A percentile compares a stretch with the other conserved stretches of the same genome.
phyloP scores from a whole-genome alignment of 2,797 vertebrate species.

The Danio choprae region DNA sequence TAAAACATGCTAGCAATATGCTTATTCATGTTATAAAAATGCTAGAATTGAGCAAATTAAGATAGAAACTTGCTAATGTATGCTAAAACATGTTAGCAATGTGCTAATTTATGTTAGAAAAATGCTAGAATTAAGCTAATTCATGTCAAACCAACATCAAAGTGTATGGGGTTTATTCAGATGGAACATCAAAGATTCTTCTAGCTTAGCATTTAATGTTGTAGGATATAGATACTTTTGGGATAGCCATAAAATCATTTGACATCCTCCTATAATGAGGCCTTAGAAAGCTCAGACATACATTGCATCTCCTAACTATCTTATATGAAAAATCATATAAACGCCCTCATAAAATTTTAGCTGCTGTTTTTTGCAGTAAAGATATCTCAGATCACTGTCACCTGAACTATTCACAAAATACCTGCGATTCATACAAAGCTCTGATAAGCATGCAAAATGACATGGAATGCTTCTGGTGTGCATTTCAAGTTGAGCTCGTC shows the following conservation, averaged over 20 bases:
- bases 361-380: not conserved
- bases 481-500: conserved; percentile 59
- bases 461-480: conserved; percentile 10
- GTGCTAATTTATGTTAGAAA: too few species aligned
- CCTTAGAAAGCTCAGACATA: not conserved
- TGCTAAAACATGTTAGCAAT: too few species aligned
- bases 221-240: not conserved
- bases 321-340: not conserved
- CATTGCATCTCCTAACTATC: not conserved
- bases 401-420: conserved; percentile 6
- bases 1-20: too few species aligned
- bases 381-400: not conserved
- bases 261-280: not conserved
- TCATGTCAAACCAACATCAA: too few species aligned
- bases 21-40: too few species aligned
- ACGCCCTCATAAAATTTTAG: not conserved
- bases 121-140: too few species aligned
- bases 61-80: too few species aligned
- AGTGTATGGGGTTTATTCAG: not conserved
- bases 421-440: not conserved
- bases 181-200: not conserved
- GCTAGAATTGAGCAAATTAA: too few species aligned
- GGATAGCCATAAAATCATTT: not conserved
- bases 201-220: not conserved
- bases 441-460: not conserved